Conservation (phyloP, 2,888 invertebrate species). For the Physocephala rufipes region DNA sequence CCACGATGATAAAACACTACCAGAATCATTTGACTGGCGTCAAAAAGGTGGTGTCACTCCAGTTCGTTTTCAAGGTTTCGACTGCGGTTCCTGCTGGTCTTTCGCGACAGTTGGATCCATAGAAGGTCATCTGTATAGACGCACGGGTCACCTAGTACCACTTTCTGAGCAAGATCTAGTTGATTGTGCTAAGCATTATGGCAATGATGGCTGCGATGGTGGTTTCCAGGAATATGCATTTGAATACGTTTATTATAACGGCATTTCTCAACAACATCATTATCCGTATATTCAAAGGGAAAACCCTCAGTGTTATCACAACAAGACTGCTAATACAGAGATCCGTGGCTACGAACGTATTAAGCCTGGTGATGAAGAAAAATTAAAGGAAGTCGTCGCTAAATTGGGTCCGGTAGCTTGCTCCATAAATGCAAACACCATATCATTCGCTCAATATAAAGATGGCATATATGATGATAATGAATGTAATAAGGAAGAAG, state of each 20-base stretch:
- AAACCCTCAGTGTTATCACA: constrained; percentile 56
- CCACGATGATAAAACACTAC: constrained; percentile 47
- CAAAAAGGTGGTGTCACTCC: constrained; percentile 61
- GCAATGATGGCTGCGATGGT: constrained; percentile 62
- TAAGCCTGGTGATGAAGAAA: constrained; percentile 60
- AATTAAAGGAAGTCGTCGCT: constrained; percentile 62
- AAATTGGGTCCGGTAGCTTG: constrained; percentile 61
- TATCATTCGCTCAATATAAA: constrained; percentile 60
- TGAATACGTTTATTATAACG: constrained; percentile 61
- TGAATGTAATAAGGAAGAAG: constrained; percentile 59
- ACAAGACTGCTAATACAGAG: constrained; percentile 52
- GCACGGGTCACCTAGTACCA: constrained; percentile 59
- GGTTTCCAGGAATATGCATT: constrained; percentile 64
- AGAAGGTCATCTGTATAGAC: constrained; percentile 61
- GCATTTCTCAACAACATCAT: constrained; percentile 58
- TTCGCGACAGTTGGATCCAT: constrained; percentile 59
- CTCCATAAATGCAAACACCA: constrained; percentile 57
- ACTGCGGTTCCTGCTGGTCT: constrained; percentile 62
- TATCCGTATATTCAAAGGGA: constrained; percentile 61
- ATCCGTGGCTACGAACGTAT: constrained; percentile 62
- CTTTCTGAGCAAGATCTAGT: constrained; percentile 64
- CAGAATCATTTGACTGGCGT: constrained; percentile 63
- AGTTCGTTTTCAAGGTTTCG: constrained; percentile 58
- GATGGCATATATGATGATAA: constrained; percentile 61
- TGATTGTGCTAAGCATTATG: constrained; percentile 62